These are phyloP conservation scores for Drosophila mauritiana DNA, from an alignment of 1,140 invertebrate genomes.

Conservation along the genomic window DNA sequence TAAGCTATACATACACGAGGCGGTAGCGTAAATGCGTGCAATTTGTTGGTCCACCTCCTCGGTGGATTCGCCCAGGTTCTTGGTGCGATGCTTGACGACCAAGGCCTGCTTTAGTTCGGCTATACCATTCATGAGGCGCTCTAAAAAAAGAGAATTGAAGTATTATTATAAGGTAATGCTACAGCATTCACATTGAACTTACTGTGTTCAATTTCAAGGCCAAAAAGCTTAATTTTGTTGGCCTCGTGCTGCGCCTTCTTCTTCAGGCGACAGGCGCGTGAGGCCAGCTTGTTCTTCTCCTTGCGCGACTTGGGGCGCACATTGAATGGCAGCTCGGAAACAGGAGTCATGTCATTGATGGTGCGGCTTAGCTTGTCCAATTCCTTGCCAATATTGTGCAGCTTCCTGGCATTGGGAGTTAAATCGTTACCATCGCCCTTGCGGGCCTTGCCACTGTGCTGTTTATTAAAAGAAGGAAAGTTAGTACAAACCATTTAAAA, in stretches of 20 bases:
- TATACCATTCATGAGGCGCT: slow-evolving; percentile 88
- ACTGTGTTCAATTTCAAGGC: slow-evolving; percentile 97
- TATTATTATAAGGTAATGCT: slow-evolving; percentile 10
- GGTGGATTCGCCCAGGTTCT: slow-evolving; percentile 86
- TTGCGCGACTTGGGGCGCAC: slow-evolving; percentile 95
- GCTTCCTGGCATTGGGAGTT: slow-evolving; percentile 96
- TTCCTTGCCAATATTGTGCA: slow-evolving; percentile 96
- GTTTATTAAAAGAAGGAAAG: not conserved
- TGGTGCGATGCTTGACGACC: slow-evolving; percentile 86
- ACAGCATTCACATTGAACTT: slow-evolving; percentile 78
- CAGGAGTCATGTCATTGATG: slow-evolving; percentile 98
- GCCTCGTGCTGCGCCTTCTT: slow-evolving; percentile 98
- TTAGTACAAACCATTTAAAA: not conserved
- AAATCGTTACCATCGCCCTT: slow-evolving; percentile 99
- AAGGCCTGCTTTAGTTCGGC: slow-evolving; percentile 88
- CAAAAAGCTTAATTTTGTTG: slow-evolving; percentile 97
- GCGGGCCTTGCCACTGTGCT: slow-evolving; percentile 94
- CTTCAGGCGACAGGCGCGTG: slow-evolving; percentile 96
- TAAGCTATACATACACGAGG: slow-evolving; percentile 87
- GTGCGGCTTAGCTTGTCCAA: slow-evolving; percentile 95
- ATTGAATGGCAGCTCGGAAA: slow-evolving; percentile 95
- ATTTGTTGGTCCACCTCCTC: slow-evolving; percentile 88
- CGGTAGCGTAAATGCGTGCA: slow-evolving; percentile 88
- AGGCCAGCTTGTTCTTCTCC: slow-evolving; percentile 99
- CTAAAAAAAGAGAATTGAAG: slow-evolving; percentile 83